These are phyloP conservation scores for Galleria mellonella DNA, from an alignment of 1,140 invertebrate species.

Conservation along the genomic window DNA sequence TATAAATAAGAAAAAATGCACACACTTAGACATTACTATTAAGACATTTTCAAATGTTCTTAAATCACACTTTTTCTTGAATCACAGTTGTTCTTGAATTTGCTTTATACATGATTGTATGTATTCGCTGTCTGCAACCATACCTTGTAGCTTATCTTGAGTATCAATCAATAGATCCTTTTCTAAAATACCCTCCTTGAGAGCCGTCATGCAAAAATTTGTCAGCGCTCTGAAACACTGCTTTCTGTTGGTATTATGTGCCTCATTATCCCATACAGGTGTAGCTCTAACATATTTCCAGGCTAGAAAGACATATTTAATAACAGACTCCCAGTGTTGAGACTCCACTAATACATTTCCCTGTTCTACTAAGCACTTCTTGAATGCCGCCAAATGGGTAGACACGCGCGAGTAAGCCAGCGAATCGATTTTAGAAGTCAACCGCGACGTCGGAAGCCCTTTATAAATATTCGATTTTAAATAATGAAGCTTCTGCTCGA, in stretches of 20 bases:
- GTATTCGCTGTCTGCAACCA: conserved; percentile 60
- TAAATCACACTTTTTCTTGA: too few species aligned
- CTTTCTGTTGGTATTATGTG: conserved; percentile 78
- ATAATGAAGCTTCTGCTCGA: conserved; percentile 79
- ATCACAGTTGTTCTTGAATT: conserved; percentile 26
- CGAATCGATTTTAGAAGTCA: conserved; percentile 81
- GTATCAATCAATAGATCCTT: conserved; percentile 57
- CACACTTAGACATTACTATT: not conserved
- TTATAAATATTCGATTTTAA: conserved; percentile 84
- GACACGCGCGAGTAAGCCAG: conserved; percentile 79
- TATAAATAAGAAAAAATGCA: too few species aligned
- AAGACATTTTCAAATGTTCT: not conserved
- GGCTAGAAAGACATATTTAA: conserved; percentile 82
- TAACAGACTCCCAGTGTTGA: conserved; percentile 81
- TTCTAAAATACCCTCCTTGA: conserved; percentile 77
- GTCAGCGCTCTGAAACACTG: conserved; percentile 83
- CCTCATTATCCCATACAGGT: conserved; percentile 82
- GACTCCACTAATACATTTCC: conserved; percentile 79
- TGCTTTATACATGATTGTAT: conserved; percentile 54
- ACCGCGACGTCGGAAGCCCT: conserved; percentile 78
- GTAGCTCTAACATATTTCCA: conserved; percentile 83
- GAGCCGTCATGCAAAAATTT: conserved; percentile 78
- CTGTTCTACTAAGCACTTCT: conserved; percentile 81
- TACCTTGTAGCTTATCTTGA: conserved; percentile 49
- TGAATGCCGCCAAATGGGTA: conserved; percentile 80